Conservation (phyloP, 2,797 vertebrate genomes). For the Lerista edwardsae region DNA sequence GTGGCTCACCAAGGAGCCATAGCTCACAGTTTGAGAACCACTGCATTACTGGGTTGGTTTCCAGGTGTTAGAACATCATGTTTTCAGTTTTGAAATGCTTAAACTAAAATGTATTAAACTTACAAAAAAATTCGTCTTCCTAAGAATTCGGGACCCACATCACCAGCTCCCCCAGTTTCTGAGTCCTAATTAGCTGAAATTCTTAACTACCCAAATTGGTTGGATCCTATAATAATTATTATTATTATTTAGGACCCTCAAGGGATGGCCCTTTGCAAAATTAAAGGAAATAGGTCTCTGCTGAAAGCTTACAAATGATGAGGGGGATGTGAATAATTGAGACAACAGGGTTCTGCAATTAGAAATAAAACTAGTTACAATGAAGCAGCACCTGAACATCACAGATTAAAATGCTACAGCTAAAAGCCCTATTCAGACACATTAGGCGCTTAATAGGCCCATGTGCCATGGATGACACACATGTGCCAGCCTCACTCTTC, state of each 20-base stretch:
- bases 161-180: neutral
- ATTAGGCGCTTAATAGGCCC: too few relatives aligned
- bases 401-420: neutral
- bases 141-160: neutral
- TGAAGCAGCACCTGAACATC: neutral
- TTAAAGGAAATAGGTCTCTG: neutral
- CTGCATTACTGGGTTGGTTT: neutral
- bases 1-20: too few relatives aligned
- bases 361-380: neutral
- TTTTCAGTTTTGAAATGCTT: neutral
- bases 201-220: neutral
- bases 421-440: neutral
- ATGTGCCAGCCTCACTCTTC: too few relatives aligned
- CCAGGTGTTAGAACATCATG: neutral
- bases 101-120: neutral
- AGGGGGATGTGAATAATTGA: neutral
- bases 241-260: neutral
- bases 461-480: too few relatives aligned
- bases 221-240: too few relatives aligned
- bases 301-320: neutral
- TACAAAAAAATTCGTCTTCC: neutral
- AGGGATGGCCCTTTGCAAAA: neutral
- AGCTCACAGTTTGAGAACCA: too few relatives aligned
- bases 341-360: neutral
- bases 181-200: neutral